Conservation (phyloP, 2,797 vertebrate genomes). For the Perodicticus potto region DNA sequence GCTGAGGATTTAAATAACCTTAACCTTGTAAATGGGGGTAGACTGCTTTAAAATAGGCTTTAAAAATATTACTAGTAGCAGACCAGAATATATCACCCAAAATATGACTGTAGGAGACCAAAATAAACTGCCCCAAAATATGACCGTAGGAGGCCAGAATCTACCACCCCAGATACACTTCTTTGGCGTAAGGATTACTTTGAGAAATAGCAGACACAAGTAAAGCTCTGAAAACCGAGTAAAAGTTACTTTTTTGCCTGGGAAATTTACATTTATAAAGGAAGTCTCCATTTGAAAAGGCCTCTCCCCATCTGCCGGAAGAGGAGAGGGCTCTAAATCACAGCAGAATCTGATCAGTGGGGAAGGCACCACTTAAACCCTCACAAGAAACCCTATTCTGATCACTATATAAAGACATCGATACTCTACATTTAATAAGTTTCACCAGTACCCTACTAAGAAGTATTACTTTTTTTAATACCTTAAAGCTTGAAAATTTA, state of each 20-base stretch:
- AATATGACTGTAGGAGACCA: conserved; percentile 5
- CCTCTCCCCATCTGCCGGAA: not conserved
- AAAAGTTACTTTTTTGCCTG: not conserved
- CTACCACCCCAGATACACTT: not conserved
- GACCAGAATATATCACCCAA: not conserved
- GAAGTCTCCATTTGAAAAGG: not conserved
- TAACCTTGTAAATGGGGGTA: not conserved
- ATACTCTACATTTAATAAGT: no score
- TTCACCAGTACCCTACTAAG: no score
- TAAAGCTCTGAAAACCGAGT: conserved; percentile 3
- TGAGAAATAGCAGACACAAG: conserved; percentile 13
- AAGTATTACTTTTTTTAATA: not conserved
- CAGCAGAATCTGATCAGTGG: not conserved
- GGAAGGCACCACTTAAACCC: not conserved
- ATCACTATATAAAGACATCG: no score
- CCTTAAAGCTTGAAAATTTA: not conserved
- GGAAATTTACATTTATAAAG: conserved; percentile 44
- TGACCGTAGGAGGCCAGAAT: not conserved
- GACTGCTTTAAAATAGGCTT: conserved; percentile 32
- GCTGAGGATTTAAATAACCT: conserved; percentile 10
- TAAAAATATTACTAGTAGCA: not conserved
- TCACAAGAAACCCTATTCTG: not conserved
- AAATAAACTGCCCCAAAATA: conserved; percentile 13
- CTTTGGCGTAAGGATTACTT: conserved; percentile 47
- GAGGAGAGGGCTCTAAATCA: not conserved